phyloP scores from a whole-genome alignment of 2,888 invertebrate species.

The Neoaliturus tenellus region DNA sequence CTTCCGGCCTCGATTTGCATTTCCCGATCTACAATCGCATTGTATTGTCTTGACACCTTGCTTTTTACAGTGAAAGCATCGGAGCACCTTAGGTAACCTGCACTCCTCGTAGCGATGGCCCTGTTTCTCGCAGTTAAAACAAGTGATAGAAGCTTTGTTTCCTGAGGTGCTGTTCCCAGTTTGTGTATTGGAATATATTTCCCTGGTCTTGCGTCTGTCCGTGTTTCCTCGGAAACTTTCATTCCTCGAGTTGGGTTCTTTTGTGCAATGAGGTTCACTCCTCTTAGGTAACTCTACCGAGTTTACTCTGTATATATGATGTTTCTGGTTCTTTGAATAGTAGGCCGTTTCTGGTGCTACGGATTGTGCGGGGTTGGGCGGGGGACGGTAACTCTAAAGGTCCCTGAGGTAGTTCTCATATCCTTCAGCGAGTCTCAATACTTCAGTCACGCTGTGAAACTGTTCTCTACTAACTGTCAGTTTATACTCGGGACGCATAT shows the following conservation, averaged over 20 bases:
- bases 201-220: neutral
- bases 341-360: neutral
- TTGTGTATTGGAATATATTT: neutral
- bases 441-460: neutral
- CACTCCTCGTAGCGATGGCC: neutral
- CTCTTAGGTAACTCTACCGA: neutral
- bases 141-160: neutral
- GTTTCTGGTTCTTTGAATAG: neutral
- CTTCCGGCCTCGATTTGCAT: neutral
- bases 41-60: neutral
- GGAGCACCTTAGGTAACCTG: neutral
- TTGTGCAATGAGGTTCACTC: neutral
- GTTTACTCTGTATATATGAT: neutral
- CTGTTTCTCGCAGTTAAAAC: neutral
- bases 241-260: neutral
- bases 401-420: conserved; percentile 5
- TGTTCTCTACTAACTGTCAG: neutral
- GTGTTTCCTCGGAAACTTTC: neutral
- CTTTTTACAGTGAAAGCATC: neutral
- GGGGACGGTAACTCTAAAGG: neutral
- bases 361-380: neutral
- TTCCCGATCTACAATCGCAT: neutral
- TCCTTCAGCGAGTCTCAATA: neutral
- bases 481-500: conserved; percentile 15
- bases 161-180: neutral